Percentiles rank a stretch among this genome's conserved stretches.
phyloP scores from a whole-genome alignment of 2,888 invertebrate genomes.

The Melanotus villosus region DNA sequence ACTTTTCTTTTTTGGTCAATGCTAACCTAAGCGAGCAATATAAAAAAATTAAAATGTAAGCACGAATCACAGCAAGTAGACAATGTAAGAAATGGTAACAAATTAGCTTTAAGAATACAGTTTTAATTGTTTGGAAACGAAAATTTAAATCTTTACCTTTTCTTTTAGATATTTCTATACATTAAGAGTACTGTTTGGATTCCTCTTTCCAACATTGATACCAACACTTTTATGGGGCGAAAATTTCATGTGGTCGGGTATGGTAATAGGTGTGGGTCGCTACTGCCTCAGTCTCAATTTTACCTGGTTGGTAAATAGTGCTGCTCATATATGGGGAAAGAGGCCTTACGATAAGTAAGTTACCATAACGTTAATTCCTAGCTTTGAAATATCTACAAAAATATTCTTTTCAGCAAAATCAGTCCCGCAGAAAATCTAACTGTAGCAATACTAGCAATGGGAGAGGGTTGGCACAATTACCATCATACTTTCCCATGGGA shows the following conservation, averaged over 20 bases:
- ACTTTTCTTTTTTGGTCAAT: neutral
- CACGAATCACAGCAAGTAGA: no score
- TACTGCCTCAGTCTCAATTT: conserved; percentile 83
- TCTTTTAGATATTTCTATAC: conserved; percentile 11
- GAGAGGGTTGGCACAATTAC: conserved; percentile 89
- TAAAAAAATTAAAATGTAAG: no score
- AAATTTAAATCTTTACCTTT: no score
- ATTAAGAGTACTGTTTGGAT: conserved; percentile 69
- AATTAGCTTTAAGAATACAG: no score
- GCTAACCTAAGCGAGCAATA: no score
- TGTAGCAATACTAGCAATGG: conserved; percentile 82
- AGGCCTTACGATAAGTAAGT: conserved; percentile 81
- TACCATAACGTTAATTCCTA: neutral
- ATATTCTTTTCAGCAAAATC: conserved; percentile 71
- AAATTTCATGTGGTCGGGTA: conserved; percentile 75
- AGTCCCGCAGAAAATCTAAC: conserved; percentile 84
- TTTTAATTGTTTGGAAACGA: no score
- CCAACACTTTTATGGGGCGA: conserved; percentile 83
- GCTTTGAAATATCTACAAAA: no score
- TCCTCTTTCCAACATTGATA: conserved; percentile 79
- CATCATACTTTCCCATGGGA: conserved; percentile 97
- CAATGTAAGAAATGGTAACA: no score
- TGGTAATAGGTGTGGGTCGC: conserved; percentile 78
- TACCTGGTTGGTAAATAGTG: conserved; percentile 93
- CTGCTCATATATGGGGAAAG: conserved; percentile 86